Conservation (phyloP, 1,140 invertebrate genomes). For the Homalodisca vitripennis region DNA sequence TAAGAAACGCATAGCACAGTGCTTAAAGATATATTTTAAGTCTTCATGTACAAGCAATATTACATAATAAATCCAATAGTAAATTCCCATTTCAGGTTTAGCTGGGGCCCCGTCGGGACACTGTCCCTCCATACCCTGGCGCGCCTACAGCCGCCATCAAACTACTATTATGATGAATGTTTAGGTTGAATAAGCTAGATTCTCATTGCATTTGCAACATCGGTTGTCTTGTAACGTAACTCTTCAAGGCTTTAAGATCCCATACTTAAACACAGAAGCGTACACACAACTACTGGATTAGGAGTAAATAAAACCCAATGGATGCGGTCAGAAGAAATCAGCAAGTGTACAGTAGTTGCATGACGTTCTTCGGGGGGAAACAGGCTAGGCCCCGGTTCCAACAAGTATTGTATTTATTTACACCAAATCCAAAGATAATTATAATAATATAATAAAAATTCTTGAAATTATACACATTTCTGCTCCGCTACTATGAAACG, state of each 20-base stretch:
- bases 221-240: slow-evolving; percentile 16
- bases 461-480: slow-evolving; percentile 32
- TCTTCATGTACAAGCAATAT: slow-evolving; percentile 42
- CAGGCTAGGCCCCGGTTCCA: slow-evolving; percentile 17
- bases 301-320: slow-evolving; percentile 34
- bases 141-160: slow-evolving; percentile 32
- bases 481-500: slow-evolving; percentile 28
- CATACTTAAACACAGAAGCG: slow-evolving; percentile 36
- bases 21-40: slow-evolving; percentile 43
- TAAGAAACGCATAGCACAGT: slow-evolving; percentile 32
- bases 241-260: slow-evolving; percentile 36
- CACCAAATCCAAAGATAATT: slow-evolving; percentile 32
- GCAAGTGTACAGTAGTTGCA: slow-evolving; percentile 18
- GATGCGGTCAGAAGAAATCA: slow-evolving; percentile 18
- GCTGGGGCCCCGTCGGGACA: slow-evolving; percentile 19
- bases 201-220: slow-evolving; percentile 30
- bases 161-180: slow-evolving; percentile 37
- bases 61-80: slow-evolving; percentile 38
- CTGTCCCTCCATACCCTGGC: slow-evolving; percentile 30
- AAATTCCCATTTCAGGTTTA: slow-evolving; percentile 32
- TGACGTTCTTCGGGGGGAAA: slow-evolving; percentile 18
- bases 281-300: slow-evolving; percentile 39
- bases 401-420: slow-evolving; percentile 29
- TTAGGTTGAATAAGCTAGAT: slow-evolving; percentile 34
- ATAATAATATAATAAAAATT: slow-evolving; percentile 35